Evolutionary conservation across 2,797 vertebrate genomes (phyloP).

Genomic region (Falco biarmicus): DNA sequence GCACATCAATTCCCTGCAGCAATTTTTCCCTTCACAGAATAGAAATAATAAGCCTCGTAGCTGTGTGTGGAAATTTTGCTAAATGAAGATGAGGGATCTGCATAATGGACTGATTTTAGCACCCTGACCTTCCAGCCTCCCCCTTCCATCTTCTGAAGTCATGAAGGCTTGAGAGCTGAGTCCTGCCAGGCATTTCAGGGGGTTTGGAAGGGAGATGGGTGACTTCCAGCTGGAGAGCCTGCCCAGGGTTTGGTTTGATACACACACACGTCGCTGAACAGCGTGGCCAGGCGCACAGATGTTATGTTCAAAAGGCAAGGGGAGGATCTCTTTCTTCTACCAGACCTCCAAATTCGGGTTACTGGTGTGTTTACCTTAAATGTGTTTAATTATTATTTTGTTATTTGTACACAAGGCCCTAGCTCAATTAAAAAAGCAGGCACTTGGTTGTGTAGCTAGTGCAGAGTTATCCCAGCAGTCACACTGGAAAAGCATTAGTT

Average conservation of each 20-base stretch:
- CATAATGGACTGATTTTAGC: neutral
- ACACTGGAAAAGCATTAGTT: conserved; percentile 7
- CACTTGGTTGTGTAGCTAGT: neutral
- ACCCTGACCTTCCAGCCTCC: neutral
- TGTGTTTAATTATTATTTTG: neutral
- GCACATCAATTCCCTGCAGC: conserved; percentile 41
- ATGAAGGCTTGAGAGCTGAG: neutral
- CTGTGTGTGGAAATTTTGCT: conserved; percentile 11
- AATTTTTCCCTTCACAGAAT: neutral
- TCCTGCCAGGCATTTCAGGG: neutral
- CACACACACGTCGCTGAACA: neutral
- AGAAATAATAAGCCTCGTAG: conserved; percentile 16
- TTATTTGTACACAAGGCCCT: neutral
- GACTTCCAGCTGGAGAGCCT: neutral
- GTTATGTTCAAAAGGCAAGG: neutral
- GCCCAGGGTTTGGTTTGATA: neutral
- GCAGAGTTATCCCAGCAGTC: neutral
- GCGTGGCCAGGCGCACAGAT: neutral
- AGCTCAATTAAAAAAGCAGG: neutral
- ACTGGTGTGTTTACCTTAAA: neutral
- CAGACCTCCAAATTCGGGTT: neutral
- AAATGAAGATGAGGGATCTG: conserved; percentile 10
- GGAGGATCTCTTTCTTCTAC: neutral
- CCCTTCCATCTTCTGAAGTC: neutral
- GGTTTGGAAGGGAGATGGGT: neutral